phyloP scores from a whole-genome alignment of 2,888 invertebrate species.

The Deilephila elpenor region DNA sequence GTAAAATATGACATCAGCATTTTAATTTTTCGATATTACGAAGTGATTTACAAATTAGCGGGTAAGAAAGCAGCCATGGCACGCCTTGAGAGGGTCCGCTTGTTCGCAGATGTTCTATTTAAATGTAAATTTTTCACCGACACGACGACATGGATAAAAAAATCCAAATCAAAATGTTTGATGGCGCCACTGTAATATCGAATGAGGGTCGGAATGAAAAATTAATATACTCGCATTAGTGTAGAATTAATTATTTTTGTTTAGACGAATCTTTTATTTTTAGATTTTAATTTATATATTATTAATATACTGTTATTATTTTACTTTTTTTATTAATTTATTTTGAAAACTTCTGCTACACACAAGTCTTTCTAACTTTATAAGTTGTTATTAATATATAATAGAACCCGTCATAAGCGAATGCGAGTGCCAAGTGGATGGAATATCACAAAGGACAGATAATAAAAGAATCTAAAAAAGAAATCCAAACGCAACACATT shows the following conservation, averaged over 20 bases:
- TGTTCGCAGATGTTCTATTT: constrained; percentile 83
- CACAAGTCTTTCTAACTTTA: too few species aligned
- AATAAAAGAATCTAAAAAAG: constrained; percentile 22
- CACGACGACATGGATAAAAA: constrained; percentile 77
- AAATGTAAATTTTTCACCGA: constrained; percentile 81
- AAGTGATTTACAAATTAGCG: constrained; percentile 84
- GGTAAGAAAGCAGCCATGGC: constrained; percentile 79
- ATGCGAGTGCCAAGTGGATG: background rate
- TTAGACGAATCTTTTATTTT: background rate
- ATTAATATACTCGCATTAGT: constrained; percentile 25
- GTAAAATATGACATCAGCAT: constrained; percentile 84
- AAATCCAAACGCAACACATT: constrained; percentile 44
- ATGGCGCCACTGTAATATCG: constrained; percentile 26
- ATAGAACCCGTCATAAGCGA: too few species aligned
- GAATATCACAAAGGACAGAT: background rate
- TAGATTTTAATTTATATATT: background rate
- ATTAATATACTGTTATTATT: background rate
- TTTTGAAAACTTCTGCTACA: too few species aligned
- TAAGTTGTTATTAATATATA: too few species aligned
- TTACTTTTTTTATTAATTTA: too few species aligned
- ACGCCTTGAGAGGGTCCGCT: constrained; percentile 78
- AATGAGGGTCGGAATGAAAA: constrained; percentile 32
- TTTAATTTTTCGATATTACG: constrained; percentile 84
- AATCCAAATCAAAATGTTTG: constrained; percentile 51
- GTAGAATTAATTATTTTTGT: constrained; percentile 14